Base-by-base conservation (phyloP, 2,797 vertebrate species). In the Otus scops region DNA sequence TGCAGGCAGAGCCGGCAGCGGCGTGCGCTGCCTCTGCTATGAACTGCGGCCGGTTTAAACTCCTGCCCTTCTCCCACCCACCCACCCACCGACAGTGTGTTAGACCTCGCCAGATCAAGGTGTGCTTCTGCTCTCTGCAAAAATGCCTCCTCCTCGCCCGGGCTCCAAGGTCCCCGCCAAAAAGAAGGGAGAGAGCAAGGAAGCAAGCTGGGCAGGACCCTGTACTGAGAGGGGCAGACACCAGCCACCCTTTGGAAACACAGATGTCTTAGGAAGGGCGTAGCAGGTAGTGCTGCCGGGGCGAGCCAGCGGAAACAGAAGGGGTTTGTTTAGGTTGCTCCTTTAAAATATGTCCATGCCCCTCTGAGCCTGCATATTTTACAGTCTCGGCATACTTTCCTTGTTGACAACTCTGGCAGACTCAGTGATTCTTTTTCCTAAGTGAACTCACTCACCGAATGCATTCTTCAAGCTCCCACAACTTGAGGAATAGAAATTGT, bases 311-410 rank as follows among this genome's bases (percentile, higher is more conserved):
- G 10, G 64, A 85, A 88, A 92, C 71, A 92, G 53, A 71, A 76
- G 19, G 8, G 56, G 9, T 75, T 91, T 79, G 86, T 85, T 92
- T 69, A 39, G 34, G 70, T 88, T 43, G 83, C 45, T 69, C 65
- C 71, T 87, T 89, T 61, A 93, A 96, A 94, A 84, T 81, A 95
- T 36, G 63, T 91, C 85, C 95, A 69, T 93, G 89, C 96, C 92
- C 77, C 87, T 91, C 80, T 27, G 48, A 81, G 88, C 82, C 85
- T 78, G 81, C 79, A 89, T 97, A 87, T 92, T 90, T 97, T 39
- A 95, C 76, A 81, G 79, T 91, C 94, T 90, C 26, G 5, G 87
- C 86, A 96, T 97, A 96, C 71, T 96, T 97, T 94, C 77, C 88
- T 68, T 68, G 50, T 78, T 86, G 71, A 91, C 68, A 71, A 53